A percentile compares a stretch with the other conserved stretches of the same genome.
These are phyloP conservation scores for Tamias sibiricus DNA, from an alignment of 2,113 vertebrate species.

Conservation along the genomic window DNA sequence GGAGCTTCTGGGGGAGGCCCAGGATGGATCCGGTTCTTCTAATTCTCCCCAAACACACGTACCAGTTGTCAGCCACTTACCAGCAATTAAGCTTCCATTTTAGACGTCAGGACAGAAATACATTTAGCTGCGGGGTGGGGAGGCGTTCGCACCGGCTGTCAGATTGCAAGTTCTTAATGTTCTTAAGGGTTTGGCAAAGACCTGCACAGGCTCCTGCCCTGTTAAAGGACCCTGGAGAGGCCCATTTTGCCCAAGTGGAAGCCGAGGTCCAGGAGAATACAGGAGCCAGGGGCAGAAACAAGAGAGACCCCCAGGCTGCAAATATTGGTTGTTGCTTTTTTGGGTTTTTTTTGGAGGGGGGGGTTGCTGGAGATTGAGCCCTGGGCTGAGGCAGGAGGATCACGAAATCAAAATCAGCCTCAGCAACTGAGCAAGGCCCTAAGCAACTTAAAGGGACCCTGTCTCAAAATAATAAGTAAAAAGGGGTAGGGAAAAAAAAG, in stretches of 20 bases:
- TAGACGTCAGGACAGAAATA: conserved; percentile 71
- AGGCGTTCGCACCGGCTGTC: conserved; percentile 36
- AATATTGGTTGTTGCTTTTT: too few species aligned
- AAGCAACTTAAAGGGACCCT: neutral
- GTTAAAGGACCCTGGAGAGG: neutral
- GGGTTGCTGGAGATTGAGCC: neutral
- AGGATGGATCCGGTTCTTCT: neutral
- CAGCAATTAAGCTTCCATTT: conserved; percentile 67
- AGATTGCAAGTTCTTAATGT: neutral
- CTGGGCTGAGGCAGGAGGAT: neutral
- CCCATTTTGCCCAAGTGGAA: neutral
- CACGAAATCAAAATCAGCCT: neutral
- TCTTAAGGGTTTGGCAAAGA: neutral
- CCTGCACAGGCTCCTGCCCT: neutral
- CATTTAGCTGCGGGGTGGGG: conserved; percentile 47
- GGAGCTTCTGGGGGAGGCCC: neutral
- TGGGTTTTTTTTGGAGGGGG: neutral
- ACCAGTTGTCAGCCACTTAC: conserved; percentile 58
- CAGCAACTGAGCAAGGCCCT: neutral
- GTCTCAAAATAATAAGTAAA: neutral
- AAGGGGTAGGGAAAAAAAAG: neutral
- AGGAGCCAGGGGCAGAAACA: neutral
- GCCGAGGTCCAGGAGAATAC: neutral
- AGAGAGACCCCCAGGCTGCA: neutral
- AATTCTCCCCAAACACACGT: neutral